phyloP scores from a whole-genome alignment of 2,888 invertebrate species.

The Chloromyia formosa region DNA sequence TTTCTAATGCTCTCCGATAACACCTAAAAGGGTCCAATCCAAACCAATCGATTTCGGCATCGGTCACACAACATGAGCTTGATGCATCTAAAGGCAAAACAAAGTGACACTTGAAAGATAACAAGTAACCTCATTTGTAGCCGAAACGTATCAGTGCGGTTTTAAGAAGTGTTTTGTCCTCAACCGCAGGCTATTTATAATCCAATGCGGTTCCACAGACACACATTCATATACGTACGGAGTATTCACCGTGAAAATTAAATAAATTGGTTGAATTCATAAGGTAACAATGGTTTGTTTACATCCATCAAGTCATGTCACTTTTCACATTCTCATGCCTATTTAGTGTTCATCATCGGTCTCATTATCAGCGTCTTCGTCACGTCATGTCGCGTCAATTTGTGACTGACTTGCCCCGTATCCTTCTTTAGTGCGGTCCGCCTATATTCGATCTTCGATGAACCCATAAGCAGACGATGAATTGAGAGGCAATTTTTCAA shows the following conservation, averaged over 20 bases:
- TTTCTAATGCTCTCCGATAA: neutral
- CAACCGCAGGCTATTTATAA: conserved; percentile 47
- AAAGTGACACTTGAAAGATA: conserved; percentile 43
- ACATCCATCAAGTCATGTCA: conserved; percentile 47
- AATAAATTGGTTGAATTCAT: conserved; percentile 49
- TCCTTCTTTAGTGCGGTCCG: neutral
- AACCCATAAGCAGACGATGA: neutral
- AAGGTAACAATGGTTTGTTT: conserved; percentile 48
- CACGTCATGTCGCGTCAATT: conserved; percentile 38
- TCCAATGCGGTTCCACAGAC: conserved; percentile 14
- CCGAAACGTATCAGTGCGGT: conserved; percentile 44
- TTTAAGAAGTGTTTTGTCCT: conserved; percentile 34
- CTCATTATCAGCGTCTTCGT: conserved; percentile 40
- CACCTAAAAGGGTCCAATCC: neutral
- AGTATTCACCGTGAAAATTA: conserved; percentile 32
- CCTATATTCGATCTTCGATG: neutral
- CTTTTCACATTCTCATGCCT: conserved; percentile 43
- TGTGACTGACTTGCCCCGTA: conserved; percentile 3
- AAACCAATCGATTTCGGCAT: neutral
- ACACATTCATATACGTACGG: no score
- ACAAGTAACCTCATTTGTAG: conserved; percentile 45
- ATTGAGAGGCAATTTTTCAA: conserved; percentile 40
- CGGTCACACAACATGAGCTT: neutral
- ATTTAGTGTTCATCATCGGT: conserved; percentile 37
- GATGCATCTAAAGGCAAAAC: conserved; percentile 12